phyloP scores from a whole-genome alignment of 2,113 vertebrate genomes.

The Salvator merianae region DNA sequence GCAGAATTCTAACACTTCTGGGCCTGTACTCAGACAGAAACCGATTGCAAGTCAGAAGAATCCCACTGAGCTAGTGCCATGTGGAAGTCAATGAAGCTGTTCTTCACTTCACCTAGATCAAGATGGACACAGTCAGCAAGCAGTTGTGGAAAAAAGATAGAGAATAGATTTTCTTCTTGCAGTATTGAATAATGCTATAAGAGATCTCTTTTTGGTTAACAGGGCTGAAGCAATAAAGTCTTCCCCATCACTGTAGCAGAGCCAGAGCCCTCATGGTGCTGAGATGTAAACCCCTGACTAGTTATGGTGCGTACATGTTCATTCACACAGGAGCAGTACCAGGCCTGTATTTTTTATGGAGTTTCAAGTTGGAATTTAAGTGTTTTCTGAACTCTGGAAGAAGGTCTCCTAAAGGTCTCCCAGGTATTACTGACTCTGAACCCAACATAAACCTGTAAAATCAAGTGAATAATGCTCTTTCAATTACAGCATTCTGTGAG shows the following conservation, averaged over 20 bases:
- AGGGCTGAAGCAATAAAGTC: neutral
- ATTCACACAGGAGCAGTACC: conserved; percentile 42
- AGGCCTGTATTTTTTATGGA: conserved; percentile 19
- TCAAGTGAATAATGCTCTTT: conserved; percentile 33
- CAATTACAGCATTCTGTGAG: conserved; percentile 31
- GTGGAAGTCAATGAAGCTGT: neutral
- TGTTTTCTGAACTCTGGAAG: conserved; percentile 11
- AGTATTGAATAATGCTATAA: accelerated
- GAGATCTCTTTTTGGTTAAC: accelerated
- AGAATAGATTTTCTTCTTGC: neutral
- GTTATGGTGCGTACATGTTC: conserved; percentile 29
- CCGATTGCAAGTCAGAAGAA: conserved; percentile 8
- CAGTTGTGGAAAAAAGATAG: neutral
- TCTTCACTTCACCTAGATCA: neutral
- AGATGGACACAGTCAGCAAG: neutral
- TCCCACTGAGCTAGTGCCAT: neutral
- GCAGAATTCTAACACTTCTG: neutral
- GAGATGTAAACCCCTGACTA: neutral
- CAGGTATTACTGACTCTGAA: too few species aligned
- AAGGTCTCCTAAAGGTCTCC: neutral
- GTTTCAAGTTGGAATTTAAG: neutral
- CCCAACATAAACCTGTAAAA: conserved; percentile 20
- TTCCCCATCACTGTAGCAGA: neutral
- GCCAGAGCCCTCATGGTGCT: neutral
- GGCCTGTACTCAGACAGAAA: conserved; percentile 26